Base-by-base conservation (phyloP, 2,888 invertebrate species). In the Parnassius glacialis region DNA sequence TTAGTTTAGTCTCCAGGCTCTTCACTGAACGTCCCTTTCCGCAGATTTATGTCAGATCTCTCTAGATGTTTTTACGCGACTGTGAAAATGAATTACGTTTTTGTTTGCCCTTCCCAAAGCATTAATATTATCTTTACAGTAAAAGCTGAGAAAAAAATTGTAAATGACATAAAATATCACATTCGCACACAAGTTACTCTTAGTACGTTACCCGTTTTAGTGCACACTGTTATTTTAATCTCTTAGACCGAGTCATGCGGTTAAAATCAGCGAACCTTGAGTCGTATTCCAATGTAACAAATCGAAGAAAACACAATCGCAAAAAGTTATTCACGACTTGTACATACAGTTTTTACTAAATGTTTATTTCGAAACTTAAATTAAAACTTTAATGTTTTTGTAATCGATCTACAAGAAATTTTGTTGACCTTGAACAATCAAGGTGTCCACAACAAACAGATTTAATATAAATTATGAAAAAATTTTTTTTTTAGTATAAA, bases 1-100 rank as follows among this genome's bases (percentile, higher is more conserved):
- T 90, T 89, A 87, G 85, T 85, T 87, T 83, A 81, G 79, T 82
- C 81, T 81, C 78, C 77, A 74, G 78, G 75, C 76, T 76, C 76
- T 75, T 73, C 77, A 71, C 74, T 70, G 78, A 81, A 80, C 79
- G 81, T 78, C 76, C 78, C 79, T 80, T 77, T 79, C 79, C 72
- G 69, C 79, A 81, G 84, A 86, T 87, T 85, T 86, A 85, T 87
- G 80, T 76, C 76, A 75, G 72, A 59, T 73, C 78, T 74, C 72
- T 75, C 77, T 74, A 74, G 71, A 79, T 81, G 76, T 81, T 83
- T 81, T 78, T 78, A 78, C 78, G 78, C 73, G 75, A 74, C 75
- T 71, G 75, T 75, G 78, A 82, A 80, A 79, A 75, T 75, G 74
- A 76, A 79, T 79, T 79, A 70, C 72, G 70, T 79, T 83, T 83